Percentiles rank a stretch among this genome's conserved stretches.
phyloP scores from a whole-genome alignment of 2,797 vertebrate species.

The Pyrocephalus nanus region DNA sequence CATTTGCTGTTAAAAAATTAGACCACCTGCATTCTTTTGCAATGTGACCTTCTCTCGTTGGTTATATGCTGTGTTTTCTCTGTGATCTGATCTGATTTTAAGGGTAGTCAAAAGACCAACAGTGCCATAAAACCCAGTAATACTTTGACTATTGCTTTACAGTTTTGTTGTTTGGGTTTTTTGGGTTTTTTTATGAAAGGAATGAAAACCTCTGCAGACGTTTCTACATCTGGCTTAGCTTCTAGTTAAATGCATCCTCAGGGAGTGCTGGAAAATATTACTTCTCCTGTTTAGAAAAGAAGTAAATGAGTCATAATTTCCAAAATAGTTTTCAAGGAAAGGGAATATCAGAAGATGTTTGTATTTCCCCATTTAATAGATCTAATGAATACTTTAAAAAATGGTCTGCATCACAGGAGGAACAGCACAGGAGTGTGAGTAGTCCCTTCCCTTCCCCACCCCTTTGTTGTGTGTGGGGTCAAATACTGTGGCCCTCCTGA shows the following conservation, averaged over 20 bases:
- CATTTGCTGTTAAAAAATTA: slow-evolving; percentile 31
- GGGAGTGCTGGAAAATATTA: slow-evolving; percentile 38
- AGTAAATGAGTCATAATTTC: slow-evolving; percentile 22
- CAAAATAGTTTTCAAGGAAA: background rate
- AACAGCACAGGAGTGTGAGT: background rate
- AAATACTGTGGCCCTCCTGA: background rate
- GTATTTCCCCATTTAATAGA: background rate
- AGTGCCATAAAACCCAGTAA: slow-evolving; percentile 46
- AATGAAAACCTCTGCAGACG: background rate
- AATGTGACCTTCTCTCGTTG: slow-evolving; percentile 48
- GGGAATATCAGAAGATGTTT: background rate
- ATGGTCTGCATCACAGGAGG: background rate
- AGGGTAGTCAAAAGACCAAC: slow-evolving; percentile 42
- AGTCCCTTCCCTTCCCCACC: background rate
- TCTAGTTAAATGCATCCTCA: background rate
- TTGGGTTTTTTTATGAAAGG: background rate
- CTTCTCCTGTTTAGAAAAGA: slow-evolving; percentile 17
- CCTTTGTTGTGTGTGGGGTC: background rate
- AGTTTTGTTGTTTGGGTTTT: background rate
- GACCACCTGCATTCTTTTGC: slow-evolving; percentile 41
- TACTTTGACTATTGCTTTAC: background rate
- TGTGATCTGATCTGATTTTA: slow-evolving; percentile 50
- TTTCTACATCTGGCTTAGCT: slow-evolving; percentile 14
- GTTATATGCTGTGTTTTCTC: slow-evolving; percentile 22
- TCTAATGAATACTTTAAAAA: background rate